These are phyloP conservation scores for Apeltes quadracus DNA, from an alignment of 2,113 vertebrate genomes.

Conservation along the genomic window DNA sequence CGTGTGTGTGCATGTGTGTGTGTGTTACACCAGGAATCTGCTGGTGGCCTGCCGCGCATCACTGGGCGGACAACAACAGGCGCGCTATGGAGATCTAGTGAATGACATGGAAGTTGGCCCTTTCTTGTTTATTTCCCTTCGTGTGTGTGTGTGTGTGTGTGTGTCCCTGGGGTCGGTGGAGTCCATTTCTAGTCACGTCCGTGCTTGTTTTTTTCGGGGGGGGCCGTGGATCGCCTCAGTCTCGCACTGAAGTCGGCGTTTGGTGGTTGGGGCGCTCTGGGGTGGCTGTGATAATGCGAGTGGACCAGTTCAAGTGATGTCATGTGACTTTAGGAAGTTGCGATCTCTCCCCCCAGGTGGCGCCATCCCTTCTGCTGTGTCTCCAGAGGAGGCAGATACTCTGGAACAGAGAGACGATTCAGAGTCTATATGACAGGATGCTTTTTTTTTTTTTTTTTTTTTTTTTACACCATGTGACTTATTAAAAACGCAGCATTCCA, in stretches of 20 bases:
- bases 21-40: conserved; percentile 32
- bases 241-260: conserved; percentile 48
- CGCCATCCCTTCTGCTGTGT: conserved; percentile 87
- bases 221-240: conserved; percentile 39
- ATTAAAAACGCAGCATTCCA: background rate
- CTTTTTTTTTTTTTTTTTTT: background rate
- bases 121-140: conserved; percentile 52
- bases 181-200: conserved; percentile 53
- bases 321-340: conserved; percentile 74
- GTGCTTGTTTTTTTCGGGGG: conserved; percentile 25
- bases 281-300: conserved; percentile 70
- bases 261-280: conserved; percentile 65
- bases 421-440: conserved; percentile 25
- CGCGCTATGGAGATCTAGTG: conserved; percentile 61
- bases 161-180: conserved; percentile 57
- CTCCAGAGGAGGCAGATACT: conserved; percentile 89
- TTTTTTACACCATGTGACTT: background rate
- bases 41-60: conserved; percentile 42
- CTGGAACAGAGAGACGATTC: conserved; percentile 78
- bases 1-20: conserved; percentile 29
- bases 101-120: conserved; percentile 61
- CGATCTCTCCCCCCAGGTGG: conserved; percentile 88
- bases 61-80: conserved; percentile 50
- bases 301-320: conserved; percentile 62
- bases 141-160: conserved; percentile 38